Conservation (phyloP, 1,140 invertebrate genomes). For the Parasteatoda tepidariorum region DNA sequence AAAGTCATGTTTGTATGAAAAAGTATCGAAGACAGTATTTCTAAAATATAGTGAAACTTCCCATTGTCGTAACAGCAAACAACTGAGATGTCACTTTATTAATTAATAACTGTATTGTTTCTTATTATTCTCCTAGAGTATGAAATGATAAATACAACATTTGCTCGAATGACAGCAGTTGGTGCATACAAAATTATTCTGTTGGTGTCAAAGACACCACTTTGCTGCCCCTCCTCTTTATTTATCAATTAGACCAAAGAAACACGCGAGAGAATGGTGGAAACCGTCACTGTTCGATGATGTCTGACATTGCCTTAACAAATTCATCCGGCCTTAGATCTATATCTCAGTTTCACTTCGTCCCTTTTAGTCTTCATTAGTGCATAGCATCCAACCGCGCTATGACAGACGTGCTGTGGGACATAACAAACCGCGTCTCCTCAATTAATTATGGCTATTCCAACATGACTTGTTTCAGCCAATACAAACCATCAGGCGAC, state of each 20-base stretch:
- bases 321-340: neutral
- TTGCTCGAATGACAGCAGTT: too few species aligned
- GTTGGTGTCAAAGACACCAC: neutral
- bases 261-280: neutral
- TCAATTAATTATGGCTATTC: constrained; percentile 43
- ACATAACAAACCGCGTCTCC: neutral
- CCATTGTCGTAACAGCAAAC: too few species aligned
- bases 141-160: too few species aligned
- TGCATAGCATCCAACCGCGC: constrained; percentile 18
- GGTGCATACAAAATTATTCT: neutral
- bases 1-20: too few species aligned
- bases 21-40: too few species aligned
- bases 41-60: too few species aligned
- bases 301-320: neutral
- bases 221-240: neutral
- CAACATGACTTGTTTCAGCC: constrained; percentile 14
- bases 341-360: neutral
- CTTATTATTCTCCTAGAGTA: too few species aligned
- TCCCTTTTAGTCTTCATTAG: constrained; percentile 44
- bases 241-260: neutral
- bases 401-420: constrained; percentile 1
- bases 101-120: too few species aligned
- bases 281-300: neutral
- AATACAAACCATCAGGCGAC: constrained; percentile 22
- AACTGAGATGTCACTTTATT: too few species aligned